phyloP scores from a whole-genome alignment of 23 tunicate genomes.

The Clavelina lepadiformis region DNA sequence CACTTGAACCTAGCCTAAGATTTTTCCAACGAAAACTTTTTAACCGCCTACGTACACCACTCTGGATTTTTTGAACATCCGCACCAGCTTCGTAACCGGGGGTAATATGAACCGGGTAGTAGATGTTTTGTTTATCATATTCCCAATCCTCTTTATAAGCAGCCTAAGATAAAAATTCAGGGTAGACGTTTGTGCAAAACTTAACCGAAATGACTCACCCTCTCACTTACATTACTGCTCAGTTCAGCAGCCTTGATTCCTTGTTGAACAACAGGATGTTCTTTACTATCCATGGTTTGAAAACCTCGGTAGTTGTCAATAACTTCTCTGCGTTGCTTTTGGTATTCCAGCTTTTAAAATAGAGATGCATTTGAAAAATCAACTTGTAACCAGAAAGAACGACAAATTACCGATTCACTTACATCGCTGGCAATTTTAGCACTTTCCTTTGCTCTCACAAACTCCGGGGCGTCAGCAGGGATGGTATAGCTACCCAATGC shows the following conservation, averaged over 20 bases:
- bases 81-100: constrained; percentile 70
- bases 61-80: constrained; percentile 44
- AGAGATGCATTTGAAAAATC: no score
- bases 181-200: no score
- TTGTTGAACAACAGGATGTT: constrained; percentile 77
- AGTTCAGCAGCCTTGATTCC: constrained; percentile 77
- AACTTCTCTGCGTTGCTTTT: constrained; percentile 48
- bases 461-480: constrained; percentile 39
- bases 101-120: constrained; percentile 66
- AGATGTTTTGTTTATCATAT: constrained; percentile 53
- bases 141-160: constrained; percentile 85
- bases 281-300: constrained; percentile 80
- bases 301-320: constrained; percentile 62
- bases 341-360: constrained; percentile 49
- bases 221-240: constrained; percentile 44
- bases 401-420: no score
- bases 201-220: no score
- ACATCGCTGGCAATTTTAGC: constrained; percentile 39
- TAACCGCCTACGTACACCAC: constrained; percentile 40
- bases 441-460: constrained; percentile 23
- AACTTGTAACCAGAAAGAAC: no score
- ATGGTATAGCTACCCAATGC: constrained; percentile 14
- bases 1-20: no score
- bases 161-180: constrained; percentile 6
- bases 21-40: no score